A percentile compares a stretch with the other conserved stretches of the same genome.
These are phyloP conservation scores for Geophilus truncorum DNA, from an alignment of 2,888 invertebrate species.

Conservation along the genomic window DNA sequence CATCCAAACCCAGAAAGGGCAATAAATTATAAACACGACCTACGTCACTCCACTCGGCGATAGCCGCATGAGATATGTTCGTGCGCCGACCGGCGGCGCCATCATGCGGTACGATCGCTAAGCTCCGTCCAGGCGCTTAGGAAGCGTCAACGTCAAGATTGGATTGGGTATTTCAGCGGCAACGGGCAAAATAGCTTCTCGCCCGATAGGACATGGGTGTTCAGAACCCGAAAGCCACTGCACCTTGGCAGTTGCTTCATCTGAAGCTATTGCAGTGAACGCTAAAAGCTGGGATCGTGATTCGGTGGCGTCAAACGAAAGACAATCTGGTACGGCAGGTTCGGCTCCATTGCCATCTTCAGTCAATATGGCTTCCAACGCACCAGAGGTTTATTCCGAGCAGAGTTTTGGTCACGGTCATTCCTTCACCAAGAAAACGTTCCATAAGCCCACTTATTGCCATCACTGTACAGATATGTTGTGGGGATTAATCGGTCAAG, in stretches of 20 bases:
- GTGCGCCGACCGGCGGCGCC: not conserved
- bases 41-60: not conserved
- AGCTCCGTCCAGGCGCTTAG: conserved; percentile 8
- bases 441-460: conserved; percentile 99
- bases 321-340: conserved; percentile 28
- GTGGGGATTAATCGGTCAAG: conserved; percentile 99
- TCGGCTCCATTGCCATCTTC: conserved; percentile 14
- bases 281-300: not conserved
- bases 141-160: conserved; percentile 6
- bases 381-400: conserved; percentile 31
- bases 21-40: not conserved
- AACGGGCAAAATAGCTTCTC: conserved; percentile 5
- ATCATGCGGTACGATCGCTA: not conserved
- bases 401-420: conserved; percentile 62
- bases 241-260: conserved; percentile 22
- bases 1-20: not conserved
- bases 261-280: conserved; percentile 8
- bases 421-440: conserved; percentile 99
- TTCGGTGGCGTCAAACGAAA: conserved; percentile 14
- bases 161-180: conserved; percentile 14
- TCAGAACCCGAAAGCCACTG: not conserved
- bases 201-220: not conserved
- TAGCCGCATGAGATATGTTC: not conserved
- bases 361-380: conserved; percentile 38
- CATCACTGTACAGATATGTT: conserved; percentile 99